phyloP scores from a whole-genome alignment of 2,797 vertebrate species.

The Leuciscus waleckii region DNA sequence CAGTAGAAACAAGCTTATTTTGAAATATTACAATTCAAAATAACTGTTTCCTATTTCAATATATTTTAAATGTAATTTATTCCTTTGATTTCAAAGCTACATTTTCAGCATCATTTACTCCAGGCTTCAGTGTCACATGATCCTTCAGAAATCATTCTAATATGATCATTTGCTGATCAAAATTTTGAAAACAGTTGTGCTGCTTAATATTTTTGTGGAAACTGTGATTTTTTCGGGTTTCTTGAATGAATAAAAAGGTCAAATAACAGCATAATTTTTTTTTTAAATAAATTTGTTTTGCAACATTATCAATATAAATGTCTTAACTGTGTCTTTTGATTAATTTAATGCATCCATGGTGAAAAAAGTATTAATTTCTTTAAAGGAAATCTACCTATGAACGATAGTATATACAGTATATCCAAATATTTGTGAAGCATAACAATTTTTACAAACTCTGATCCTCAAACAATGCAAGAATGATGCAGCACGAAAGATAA shows the following conservation, averaged over 20 bases:
- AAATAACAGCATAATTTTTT: neutral
- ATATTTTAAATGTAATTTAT: neutral
- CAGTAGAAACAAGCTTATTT: neutral
- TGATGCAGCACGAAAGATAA: neutral
- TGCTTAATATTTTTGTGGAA: neutral
- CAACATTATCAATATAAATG: neutral
- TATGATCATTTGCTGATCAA: neutral
- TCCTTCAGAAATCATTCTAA: neutral
- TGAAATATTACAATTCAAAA: neutral
- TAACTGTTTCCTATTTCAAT: neutral
- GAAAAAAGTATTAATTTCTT: neutral
- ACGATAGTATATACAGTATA: neutral
- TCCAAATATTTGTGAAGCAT: neutral
- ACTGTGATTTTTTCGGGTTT: neutral
- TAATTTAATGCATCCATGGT: neutral
- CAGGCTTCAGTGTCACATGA: neutral
- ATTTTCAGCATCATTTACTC: neutral
- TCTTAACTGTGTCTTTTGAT: neutral
- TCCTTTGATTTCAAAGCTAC: neutral
- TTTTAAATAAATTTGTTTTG: neutral
- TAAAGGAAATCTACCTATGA: neutral
- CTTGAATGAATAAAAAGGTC: neutral
- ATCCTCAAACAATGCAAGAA: neutral
- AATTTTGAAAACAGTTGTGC: neutral
- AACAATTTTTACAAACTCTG: neutral